Evolutionary conservation across 2,113 vertebrate species (phyloP), one percentile per base, ranked within the genome.

Genomic region (Macaca mulatta): DNA sequence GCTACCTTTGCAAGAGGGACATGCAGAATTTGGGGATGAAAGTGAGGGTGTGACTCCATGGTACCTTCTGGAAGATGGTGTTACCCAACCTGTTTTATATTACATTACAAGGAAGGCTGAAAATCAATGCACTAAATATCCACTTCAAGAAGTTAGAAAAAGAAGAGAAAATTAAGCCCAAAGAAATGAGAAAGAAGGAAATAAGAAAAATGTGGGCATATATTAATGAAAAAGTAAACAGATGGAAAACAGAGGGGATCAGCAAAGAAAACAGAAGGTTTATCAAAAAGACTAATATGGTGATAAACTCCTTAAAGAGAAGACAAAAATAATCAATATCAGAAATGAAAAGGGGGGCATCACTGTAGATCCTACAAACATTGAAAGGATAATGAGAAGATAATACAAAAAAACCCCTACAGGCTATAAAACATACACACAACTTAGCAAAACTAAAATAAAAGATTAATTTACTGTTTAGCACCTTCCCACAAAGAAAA

Each of bases 391-490:
- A 87, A 86, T 38, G 89, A 48, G 18, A 86, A 95, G 22, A 89
- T 57, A 96, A 17, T 52, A 78, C 18, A 91, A 84, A 89, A 80
- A 75, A 45, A 13, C 0, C 12, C 12, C 67, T 43, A 40, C 20
- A 30, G 67, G 43, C 25, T 23, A 80, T n/a, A 89, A 78, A 81
- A 32, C n/a, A 77, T 11, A 78, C 52, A 55, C 12, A 67, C 14
- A 87, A 82, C 16, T 50, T 72, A 96, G 50, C 52, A 93, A 97
- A 95, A 93, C 4, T 18, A 82, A 94, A 92, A 83, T 55, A 74
- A 35, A 59, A 96, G 81, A 81, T n/a, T 55, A 92, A 61, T 59
- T 85, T 43, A 83, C 2, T 77, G 4, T 84, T 94, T 90, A 61
- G 84, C 72, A 87, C 27, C 11, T 70, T 77, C n/a, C 13, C 40